A percentile compares a stretch with the other conserved stretches of the same genome.
Conservation (phyloP, 2,113 vertebrate species). For the Eonycteris spelaea region DNA sequence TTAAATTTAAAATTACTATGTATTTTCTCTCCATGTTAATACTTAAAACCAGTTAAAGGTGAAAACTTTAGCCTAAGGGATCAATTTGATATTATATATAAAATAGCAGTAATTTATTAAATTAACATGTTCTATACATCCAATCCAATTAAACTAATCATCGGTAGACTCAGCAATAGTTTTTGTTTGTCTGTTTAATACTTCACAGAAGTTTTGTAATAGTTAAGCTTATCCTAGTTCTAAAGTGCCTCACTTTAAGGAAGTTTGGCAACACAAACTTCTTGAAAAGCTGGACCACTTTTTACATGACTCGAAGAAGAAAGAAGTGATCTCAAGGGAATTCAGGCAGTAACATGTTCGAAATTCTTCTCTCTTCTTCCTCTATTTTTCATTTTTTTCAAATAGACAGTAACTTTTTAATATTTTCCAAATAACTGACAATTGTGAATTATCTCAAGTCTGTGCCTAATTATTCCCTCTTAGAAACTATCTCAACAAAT, state of each 20-base stretch:
- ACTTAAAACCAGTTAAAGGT: not conserved
- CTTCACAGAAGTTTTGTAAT: conserved; percentile 5
- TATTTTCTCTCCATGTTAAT: not conserved
- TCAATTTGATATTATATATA: not conserved
- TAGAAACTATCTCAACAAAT: not conserved
- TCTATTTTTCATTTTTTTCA: conserved; percentile 4
- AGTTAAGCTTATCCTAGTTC: not conserved
- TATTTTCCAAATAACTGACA: not conserved
- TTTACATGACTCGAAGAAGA: not conserved
- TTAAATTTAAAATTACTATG: conserved; percentile 3
- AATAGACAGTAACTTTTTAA: not conserved
- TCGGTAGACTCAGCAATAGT: not conserved
- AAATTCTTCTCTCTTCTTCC: conserved; percentile 7
- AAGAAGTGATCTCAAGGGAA: not conserved
- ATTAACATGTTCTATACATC: not conserved
- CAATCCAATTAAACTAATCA: not conserved
- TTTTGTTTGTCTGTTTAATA: not conserved
- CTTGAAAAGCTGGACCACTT: not conserved
- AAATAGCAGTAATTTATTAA: conserved; percentile 16
- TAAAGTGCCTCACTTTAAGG: not conserved
- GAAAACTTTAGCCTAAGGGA: conserved; percentile 3
- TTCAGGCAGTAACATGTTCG: not conserved
- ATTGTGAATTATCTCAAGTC: not conserved
- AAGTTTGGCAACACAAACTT: not conserved
- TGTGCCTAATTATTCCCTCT: not conserved